Percentiles rank a stretch among this genome's conserved stretches.
These are phyloP conservation scores for Dipodomys stephensi DNA, from an alignment of 2,113 vertebrate genomes.

Conservation along the genomic window DNA sequence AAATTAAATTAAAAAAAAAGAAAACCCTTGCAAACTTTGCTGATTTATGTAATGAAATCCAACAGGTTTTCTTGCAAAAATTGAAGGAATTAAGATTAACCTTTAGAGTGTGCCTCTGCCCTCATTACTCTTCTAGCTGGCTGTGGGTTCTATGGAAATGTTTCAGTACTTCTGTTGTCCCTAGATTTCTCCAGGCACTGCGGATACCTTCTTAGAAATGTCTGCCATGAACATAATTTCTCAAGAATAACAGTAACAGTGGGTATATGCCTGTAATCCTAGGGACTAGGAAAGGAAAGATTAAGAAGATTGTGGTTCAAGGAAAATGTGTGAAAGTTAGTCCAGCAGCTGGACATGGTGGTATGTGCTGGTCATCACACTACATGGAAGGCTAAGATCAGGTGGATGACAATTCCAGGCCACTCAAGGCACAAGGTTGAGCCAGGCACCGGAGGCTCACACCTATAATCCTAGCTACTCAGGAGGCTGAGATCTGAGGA, in stretches of 20 bases:
- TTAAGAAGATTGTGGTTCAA: too few relatives aligned
- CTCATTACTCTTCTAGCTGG: neutral
- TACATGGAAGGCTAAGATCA: too few relatives aligned
- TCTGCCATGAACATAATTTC: neutral
- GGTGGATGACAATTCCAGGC: too few relatives aligned
- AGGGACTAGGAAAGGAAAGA: too few relatives aligned
- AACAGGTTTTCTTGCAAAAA: neutral
- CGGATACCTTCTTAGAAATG: neutral
- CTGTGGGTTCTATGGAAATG: neutral
- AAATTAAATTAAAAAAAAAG: too few relatives aligned
- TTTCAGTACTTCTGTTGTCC: neutral
- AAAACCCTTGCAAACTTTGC: neutral
- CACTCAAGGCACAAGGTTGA: too few relatives aligned
- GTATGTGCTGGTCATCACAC: too few relatives aligned
- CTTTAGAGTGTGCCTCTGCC: neutral
- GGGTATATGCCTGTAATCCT: neutral
- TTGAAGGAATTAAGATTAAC: neutral
- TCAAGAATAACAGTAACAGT: neutral
- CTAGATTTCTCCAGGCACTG: neutral
- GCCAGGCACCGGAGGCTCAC: too few relatives aligned
- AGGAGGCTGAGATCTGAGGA: too few relatives aligned
- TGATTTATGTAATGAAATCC: neutral
- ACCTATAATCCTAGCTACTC: too few relatives aligned
- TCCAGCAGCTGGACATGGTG: too few relatives aligned
- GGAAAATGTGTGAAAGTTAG: too few relatives aligned